Base-by-base conservation (phyloP, 1,140 invertebrate species). In the Diplogasteroides magnus region DNA sequence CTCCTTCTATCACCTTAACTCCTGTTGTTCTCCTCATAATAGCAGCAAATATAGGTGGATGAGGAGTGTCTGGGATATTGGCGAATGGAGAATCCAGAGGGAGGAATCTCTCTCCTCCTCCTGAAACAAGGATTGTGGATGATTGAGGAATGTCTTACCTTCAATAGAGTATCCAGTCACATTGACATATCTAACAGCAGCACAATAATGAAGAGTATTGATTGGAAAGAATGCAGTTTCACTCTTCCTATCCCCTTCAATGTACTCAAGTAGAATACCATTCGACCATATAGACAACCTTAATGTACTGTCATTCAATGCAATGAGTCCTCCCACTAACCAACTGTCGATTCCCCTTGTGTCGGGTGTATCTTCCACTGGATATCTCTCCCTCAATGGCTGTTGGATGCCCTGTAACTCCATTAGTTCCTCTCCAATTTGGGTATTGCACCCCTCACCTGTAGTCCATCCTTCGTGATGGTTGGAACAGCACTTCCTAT, bases 221-320 rank as follows among this genome's bases (percentile, higher is more conserved):
- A 98, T 98, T 0, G 94, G 94, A 81, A 98, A 98, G 86, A 97
- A 98, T 74, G 94, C 87, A 27, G 93, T 93, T 60, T 97, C 91
- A 82, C 93, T 91, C 78, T 94, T 92, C 65, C 91, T 90, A 78
- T 93, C 90, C 83, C 97, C 95, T 83, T 96, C 93, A 1, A 97
- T 90, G 83, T 98, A 98, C 84, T 98, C 93, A 68, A 98, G 82
- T 23, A 97, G 85, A 61, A 99, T 89, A 60, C 95, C 94, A 82
- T 96, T 97, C 66, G 91, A 93, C 91, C 94, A 96, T 28, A 98
- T 93, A 48, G 6, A 11, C 37, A 48, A 6, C 37, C 37, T 48
- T 19, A 48, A 48, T 48, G 37, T 48, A 48, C 37, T 48, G 6
- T 19, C 6, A 19, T 19, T 11, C 6, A 11, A 48, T 19, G 6